phyloP scores from a whole-genome alignment of 2,113 vertebrate species.

The Struthidea cinerea region DNA sequence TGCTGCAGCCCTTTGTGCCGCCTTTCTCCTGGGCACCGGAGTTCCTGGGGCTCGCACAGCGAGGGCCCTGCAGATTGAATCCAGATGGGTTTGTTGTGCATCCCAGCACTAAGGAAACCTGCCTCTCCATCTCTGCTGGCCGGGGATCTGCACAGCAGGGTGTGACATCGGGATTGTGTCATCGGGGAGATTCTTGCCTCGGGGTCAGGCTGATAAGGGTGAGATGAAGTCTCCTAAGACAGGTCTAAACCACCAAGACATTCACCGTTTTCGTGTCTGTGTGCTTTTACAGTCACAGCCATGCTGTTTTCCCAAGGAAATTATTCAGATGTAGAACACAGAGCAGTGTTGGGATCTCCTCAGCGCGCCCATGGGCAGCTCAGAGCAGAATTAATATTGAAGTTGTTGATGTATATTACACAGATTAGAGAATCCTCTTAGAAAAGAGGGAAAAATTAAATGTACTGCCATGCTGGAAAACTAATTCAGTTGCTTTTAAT shows the following conservation, averaged over 20 bases:
- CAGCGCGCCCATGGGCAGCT: not conserved
- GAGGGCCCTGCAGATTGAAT: conserved; percentile 46
- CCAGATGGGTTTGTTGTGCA: conserved; percentile 63
- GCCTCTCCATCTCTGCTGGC: not conserved
- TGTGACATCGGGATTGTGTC: conserved; percentile 48
- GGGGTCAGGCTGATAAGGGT: not conserved
- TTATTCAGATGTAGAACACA: not conserved
- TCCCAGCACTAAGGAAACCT: conserved; percentile 32
- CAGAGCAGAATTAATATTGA: not conserved
- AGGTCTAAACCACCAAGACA: not conserved
- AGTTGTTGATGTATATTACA: not conserved
- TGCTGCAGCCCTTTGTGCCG: conserved; percentile 29
- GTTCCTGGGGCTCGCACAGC: conserved; percentile 12
- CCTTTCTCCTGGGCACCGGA: conserved; percentile 16
- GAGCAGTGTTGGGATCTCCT: not conserved
- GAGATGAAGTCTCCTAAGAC: not conserved
- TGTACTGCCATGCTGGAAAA: not conserved
- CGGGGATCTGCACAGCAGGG: not conserved
- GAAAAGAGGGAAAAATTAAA: not conserved
- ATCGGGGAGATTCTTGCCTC: not conserved
- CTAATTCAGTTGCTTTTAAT: not conserved
- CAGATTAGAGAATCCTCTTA: not conserved
- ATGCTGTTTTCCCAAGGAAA: not conserved
- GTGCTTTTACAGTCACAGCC: not conserved
- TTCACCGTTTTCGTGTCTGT: not conserved